These are phyloP conservation scores for Dryoscopus gambensis DNA, from an alignment of 2,113 vertebrate species.

Conservation along the genomic window DNA sequence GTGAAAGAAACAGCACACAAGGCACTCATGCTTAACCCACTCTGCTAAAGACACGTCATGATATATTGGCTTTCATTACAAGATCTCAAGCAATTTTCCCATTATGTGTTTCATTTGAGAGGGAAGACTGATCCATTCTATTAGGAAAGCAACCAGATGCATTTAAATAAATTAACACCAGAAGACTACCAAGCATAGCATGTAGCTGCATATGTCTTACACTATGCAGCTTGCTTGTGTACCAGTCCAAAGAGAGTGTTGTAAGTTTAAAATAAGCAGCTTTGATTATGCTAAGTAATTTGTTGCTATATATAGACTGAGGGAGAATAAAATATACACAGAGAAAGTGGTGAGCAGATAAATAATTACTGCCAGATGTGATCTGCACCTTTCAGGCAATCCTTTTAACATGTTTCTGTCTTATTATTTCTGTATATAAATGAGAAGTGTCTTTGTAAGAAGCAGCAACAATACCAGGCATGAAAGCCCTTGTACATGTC, in stretches of 20 bases:
- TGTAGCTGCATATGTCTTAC: not conserved
- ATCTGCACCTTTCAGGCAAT: not conserved
- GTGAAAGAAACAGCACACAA: not conserved
- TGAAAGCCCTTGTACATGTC: not conserved
- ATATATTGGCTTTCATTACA: not conserved
- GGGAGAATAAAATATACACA: slow-evolving; percentile 1
- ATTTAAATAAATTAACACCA: not conserved
- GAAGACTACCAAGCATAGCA: not conserved
- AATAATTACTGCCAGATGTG: slow-evolving; percentile 11
- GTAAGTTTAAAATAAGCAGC: not conserved
- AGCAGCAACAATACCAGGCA: not conserved
- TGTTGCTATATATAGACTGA: not conserved
- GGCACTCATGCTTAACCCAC: not conserved
- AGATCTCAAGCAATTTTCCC: not conserved
- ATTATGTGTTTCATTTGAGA: not conserved
- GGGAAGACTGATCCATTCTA: not conserved
- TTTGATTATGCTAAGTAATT: slow-evolving; percentile 2
- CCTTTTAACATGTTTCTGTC: not conserved
- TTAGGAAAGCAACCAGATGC: not conserved
- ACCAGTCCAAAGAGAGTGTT: not conserved
- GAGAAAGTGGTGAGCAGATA: not conserved
- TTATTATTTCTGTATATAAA: slow-evolving; percentile 43
- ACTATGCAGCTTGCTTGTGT: not conserved
- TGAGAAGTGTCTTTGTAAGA: slow-evolving; percentile 1
- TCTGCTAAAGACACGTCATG: not conserved